Conservation (phyloP, 2,113 vertebrate genomes). For the Megaceryle torquata region DNA sequence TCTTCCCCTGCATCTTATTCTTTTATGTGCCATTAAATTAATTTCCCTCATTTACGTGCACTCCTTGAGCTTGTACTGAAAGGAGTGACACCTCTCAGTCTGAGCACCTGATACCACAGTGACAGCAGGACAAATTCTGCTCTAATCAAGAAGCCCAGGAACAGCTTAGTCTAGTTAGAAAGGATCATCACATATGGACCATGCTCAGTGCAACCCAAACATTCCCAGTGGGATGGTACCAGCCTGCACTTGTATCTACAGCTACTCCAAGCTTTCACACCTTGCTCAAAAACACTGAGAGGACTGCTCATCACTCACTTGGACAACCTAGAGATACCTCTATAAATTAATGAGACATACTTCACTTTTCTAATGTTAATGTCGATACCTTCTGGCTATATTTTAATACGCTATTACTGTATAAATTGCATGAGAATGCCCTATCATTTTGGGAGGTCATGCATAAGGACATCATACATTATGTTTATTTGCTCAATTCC, state of each 20-base stretch:
- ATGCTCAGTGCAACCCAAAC: background rate
- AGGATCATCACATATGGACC: accelerated
- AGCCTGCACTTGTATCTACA: background rate
- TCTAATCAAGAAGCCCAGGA: background rate
- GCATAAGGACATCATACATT: background rate
- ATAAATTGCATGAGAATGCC: background rate
- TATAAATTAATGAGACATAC: slow-evolving; percentile 20
- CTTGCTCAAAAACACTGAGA: background rate
- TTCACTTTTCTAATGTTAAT: background rate
- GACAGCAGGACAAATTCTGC: background rate
- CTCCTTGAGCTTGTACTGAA: background rate
- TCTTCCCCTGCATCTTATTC: background rate
- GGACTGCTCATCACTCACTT: background rate
- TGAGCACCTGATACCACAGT: background rate
- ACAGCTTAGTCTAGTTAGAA: background rate
- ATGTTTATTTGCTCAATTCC: slow-evolving; percentile 17
- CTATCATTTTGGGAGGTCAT: background rate
- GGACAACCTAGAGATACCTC: background rate
- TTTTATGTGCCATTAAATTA: background rate
- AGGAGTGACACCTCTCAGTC: background rate
- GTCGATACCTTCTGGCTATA: background rate
- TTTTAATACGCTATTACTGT: slow-evolving; percentile 3
- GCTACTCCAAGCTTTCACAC: background rate
- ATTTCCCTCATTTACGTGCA: background rate
- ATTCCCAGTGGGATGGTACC: no score